Conservation (phyloP, 2,797 vertebrate species). For the Scyliorhinus canicula region DNA sequence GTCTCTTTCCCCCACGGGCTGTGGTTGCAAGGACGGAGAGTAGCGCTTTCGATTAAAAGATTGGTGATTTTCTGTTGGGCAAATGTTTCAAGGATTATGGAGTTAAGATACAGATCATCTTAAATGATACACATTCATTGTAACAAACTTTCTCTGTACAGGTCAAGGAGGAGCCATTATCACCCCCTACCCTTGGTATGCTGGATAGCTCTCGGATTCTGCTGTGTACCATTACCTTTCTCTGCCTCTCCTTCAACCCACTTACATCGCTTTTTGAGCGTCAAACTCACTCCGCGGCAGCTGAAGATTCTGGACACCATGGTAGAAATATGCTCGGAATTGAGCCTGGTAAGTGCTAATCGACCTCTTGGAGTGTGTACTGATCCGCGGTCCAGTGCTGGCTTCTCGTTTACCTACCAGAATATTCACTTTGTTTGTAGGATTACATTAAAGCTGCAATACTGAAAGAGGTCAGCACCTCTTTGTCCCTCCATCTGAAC, state of each 20-base stretch:
- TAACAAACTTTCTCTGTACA: slow-evolving; percentile 46
- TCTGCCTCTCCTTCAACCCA: slow-evolving; percentile 91
- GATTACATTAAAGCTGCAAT: neutral
- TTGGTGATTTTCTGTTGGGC: neutral
- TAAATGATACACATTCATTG: neutral
- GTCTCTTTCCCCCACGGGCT: neutral
- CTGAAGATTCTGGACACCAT: slow-evolving; percentile 54
- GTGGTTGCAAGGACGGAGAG: neutral
- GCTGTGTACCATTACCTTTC: slow-evolving; percentile 86
- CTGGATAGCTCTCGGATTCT: slow-evolving; percentile 93
- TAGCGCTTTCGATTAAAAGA: neutral
- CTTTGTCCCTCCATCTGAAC: neutral
- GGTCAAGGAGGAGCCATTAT: slow-evolving; percentile 91
- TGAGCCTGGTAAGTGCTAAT: slow-evolving; percentile 57
- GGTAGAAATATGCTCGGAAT: slow-evolving; percentile 70
- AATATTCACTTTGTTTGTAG: neutral
- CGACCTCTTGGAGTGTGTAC: neutral
- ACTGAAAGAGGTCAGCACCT: neutral
- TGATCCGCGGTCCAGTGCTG: too few species aligned
- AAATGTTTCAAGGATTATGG: neutral
- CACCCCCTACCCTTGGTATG: slow-evolving; percentile 82
- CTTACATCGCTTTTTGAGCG: slow-evolving; percentile 78
- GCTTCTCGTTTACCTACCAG: neutral
- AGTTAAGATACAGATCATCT: neutral
- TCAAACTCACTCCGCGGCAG: slow-evolving; percentile 50